Percentiles rank a stretch among this genome's conserved stretches.
phyloP scores from a whole-genome alignment of 2,797 vertebrate species.

The Sebastes goodei region DNA sequence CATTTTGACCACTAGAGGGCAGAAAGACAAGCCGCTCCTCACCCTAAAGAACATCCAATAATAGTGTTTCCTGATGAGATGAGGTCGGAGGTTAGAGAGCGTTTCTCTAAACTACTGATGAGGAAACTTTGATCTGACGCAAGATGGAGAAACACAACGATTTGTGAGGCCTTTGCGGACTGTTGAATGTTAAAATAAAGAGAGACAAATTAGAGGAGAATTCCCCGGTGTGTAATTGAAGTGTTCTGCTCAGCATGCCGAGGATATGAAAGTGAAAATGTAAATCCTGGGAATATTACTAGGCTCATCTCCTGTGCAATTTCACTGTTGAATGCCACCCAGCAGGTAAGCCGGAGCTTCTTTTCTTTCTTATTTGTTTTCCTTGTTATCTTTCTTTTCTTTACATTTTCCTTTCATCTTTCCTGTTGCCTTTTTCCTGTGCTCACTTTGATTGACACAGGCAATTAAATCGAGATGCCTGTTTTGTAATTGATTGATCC shows the following conservation, averaged over 20 bases:
- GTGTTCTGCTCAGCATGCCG: slow-evolving; percentile 18
- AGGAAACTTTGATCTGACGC: background rate
- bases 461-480: slow-evolving; percentile 9
- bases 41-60: background rate
- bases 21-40: background rate
- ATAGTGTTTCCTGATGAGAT: background rate
- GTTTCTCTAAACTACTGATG: background rate
- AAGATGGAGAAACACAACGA: background rate
- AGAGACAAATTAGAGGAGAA: background rate
- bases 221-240: slow-evolving; percentile 4
- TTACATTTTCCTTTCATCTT: too few species aligned
- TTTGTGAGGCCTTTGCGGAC: background rate
- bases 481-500: slow-evolving; percentile 34
- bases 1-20: background rate
- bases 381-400: too few species aligned
- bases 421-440: background rate
- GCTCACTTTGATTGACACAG: slow-evolving; percentile 27
- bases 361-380: slow-evolving; percentile 12
- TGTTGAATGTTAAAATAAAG: slow-evolving; percentile 18
- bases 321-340: slow-evolving; percentile 54
- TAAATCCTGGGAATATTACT: slow-evolving; percentile 32
- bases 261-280: slow-evolving; percentile 1
- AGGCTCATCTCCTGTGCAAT: slow-evolving; percentile 41
- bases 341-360: slow-evolving; percentile 33
- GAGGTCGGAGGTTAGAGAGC: background rate